Base-by-base conservation (phyloP, 2,888 invertebrate genomes). In the Ptychoptera albimana region DNA sequence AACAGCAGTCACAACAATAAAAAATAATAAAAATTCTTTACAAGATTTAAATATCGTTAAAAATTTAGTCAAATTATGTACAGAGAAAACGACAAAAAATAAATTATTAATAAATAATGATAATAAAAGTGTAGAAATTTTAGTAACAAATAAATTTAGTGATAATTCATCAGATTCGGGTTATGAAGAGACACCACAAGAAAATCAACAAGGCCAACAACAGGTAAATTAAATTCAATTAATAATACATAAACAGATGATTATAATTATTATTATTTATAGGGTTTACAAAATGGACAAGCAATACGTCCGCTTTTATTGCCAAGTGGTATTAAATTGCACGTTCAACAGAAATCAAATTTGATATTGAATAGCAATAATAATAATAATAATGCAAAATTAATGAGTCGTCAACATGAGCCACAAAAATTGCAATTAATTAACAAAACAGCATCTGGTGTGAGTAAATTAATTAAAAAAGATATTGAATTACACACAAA, bases 111-210 rank as follows among this genome's bases (percentile, higher is more conserved):
- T 13, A 3, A 43, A 39, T 44, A 16, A 38, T 38, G 34, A 31
- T 34, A 36, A 29, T 34, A n/a, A 23, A 32, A 42, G 37, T 13
- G n/a, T 30, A 14, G 48, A 46, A 41, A 56, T 60, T 7, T 55
- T 61, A 42, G 54, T 55, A 45, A 57, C 60, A 12, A 60, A 57
- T 34, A 64, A 64, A 52, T 66, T 64, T 45, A 76, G 75, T 60
- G 80, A 80, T 54, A 77, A 75, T 54, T 79, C 79, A 31, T 79
- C 79, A 0, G 81, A 81, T 60, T 80, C 80, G 1, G 81, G 80
- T 6, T 81, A 80, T 53, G 81, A 81, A 55, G 80, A 81, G 54
- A 60, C 63, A 51, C 52, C 60, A 30, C 55, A 58, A 30, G 64
- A 64, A 29, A 57, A 30, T 30, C 1, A 36, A 39, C 34, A 39